Percentiles rank a stretch among this genome's conserved stretches.
These are phyloP conservation scores for Macroteleia sp. DNA, from an alignment of 2,888 invertebrate genomes.

Conservation along the genomic window DNA sequence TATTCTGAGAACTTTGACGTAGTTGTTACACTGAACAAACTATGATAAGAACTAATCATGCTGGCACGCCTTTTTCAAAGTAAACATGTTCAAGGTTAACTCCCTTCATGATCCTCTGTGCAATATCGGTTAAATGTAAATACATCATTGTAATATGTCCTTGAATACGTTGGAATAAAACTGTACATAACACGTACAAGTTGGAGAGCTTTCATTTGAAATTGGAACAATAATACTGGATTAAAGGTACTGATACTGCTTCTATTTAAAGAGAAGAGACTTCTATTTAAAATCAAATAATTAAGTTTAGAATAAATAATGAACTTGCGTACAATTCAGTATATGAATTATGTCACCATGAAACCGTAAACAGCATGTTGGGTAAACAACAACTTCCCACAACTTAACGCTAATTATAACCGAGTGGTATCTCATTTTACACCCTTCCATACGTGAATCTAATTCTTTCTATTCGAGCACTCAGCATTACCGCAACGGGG, in stretches of 20 bases:
- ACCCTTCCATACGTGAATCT: constrained; percentile 53
- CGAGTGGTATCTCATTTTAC: constrained; percentile 62
- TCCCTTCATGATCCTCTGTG: too few relatives aligned
- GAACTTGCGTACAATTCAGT: too few relatives aligned
- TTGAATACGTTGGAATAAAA: too few relatives aligned
- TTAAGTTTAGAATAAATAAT: too few relatives aligned
- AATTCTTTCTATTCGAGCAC: constrained; percentile 68
- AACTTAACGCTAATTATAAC: constrained; percentile 80
- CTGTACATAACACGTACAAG: too few relatives aligned
- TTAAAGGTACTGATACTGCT: too few relatives aligned
- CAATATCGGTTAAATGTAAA: too few relatives aligned
- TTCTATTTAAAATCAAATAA: too few relatives aligned
- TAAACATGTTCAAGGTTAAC: neutral
- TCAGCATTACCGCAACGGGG: constrained; percentile 74
- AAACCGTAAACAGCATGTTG: constrained; percentile 16
- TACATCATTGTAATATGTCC: too few relatives aligned
- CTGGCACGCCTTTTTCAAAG: neutral
- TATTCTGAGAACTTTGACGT: constrained; percentile 25
- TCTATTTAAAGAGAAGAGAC: too few relatives aligned
- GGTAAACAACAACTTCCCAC: constrained; percentile 41
- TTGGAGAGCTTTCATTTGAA: too few relatives aligned
- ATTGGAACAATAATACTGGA: too few relatives aligned
- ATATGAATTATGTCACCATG: constrained; percentile 1
- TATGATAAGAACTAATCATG: neutral
- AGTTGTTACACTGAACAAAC: constrained; percentile 23